Conservation (phyloP, 2,113 vertebrate genomes). For the Cyanocitta stelleri region DNA sequence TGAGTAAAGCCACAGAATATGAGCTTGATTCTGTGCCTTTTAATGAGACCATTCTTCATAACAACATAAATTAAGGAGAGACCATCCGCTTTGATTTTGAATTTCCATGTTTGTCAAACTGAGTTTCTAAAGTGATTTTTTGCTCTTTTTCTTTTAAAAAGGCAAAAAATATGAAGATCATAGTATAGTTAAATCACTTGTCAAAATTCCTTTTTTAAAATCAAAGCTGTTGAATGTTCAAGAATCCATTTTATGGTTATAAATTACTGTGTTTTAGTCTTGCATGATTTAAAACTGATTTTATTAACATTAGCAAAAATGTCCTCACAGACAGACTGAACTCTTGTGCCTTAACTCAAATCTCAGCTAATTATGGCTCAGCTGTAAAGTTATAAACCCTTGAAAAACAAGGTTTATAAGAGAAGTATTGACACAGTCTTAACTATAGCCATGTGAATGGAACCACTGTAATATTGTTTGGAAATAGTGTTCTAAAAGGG, state of each 20-base stretch:
- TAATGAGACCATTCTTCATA: not conserved
- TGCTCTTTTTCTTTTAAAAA: not conserved
- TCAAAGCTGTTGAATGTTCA: conserved; percentile 25
- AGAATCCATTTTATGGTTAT: not conserved
- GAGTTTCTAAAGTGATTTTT: not conserved
- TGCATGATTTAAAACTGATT: conserved; percentile 26
- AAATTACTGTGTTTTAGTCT: not conserved
- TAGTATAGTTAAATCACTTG: conserved; percentile 10
- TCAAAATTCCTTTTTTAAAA: conserved; percentile 15
- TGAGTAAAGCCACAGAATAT: not conserved
- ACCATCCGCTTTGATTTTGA: not conserved
- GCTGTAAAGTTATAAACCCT: conserved; percentile 46
- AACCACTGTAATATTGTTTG: conserved; percentile 64
- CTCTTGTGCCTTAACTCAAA: conserved; percentile 31
- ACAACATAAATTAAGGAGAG: not conserved
- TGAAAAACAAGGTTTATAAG: conserved; percentile 56
- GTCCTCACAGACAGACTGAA: not conserved
- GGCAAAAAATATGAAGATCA: not conserved
- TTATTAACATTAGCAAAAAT: conserved; percentile 48
- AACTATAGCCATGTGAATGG: conserved; percentile 52
- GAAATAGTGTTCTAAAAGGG: conserved; percentile 53
- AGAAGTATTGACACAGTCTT: conserved; percentile 54
- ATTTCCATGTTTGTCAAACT: not conserved
- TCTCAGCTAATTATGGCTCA: conserved; percentile 46
- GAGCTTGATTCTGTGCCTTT: not conserved